Percentiles rank a stretch among this genome's conserved stretches.
phyloP scores from a whole-genome alignment of 2,113 vertebrate species.

The Scophthalmus maximus region DNA sequence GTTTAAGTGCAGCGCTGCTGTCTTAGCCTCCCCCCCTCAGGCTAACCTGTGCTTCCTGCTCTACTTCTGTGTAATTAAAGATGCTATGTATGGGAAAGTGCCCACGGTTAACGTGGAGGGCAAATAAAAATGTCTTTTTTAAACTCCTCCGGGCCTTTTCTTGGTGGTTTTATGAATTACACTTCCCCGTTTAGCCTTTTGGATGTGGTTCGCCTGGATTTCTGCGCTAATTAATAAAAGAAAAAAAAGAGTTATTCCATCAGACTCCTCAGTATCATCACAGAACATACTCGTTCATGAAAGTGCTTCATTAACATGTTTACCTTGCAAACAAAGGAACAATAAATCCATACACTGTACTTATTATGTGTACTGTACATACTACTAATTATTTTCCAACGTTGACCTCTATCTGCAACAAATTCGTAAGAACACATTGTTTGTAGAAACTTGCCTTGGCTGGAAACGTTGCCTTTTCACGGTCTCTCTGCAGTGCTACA shows the following conservation, averaged over 20 bases:
- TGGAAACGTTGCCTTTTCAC: conserved; percentile 62
- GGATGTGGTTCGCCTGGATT: conserved; percentile 56
- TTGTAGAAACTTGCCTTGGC: conserved; percentile 64
- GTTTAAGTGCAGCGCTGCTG: conserved; percentile 66
- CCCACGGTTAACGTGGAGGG: conserved; percentile 72
- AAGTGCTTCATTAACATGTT: conserved; percentile 45
- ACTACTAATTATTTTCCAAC: conserved; percentile 20
- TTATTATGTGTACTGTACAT: neutral
- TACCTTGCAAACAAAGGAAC: conserved; percentile 16
- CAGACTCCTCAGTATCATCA: conserved; percentile 21
- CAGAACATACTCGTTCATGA: conserved; percentile 18
- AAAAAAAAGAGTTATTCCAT: conserved; percentile 33
- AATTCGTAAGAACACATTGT: conserved; percentile 18
- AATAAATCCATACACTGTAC: conserved; percentile 13
- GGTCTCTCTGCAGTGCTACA: conserved; percentile 56
- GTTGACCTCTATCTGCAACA: conserved; percentile 15
- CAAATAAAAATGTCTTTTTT: conserved; percentile 69
- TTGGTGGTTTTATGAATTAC: conserved; percentile 64
- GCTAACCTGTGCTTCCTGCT: conserved; percentile 75
- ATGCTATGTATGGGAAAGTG: conserved; percentile 75
- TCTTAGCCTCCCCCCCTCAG: conserved; percentile 65
- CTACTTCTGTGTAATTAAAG: conserved; percentile 79
- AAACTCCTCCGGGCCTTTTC: conserved; percentile 63
- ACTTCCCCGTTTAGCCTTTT: conserved; percentile 59
- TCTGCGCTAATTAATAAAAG: conserved; percentile 60